phyloP scores from a whole-genome alignment of 2,888 invertebrate species.

The Acrobasis consociella region DNA sequence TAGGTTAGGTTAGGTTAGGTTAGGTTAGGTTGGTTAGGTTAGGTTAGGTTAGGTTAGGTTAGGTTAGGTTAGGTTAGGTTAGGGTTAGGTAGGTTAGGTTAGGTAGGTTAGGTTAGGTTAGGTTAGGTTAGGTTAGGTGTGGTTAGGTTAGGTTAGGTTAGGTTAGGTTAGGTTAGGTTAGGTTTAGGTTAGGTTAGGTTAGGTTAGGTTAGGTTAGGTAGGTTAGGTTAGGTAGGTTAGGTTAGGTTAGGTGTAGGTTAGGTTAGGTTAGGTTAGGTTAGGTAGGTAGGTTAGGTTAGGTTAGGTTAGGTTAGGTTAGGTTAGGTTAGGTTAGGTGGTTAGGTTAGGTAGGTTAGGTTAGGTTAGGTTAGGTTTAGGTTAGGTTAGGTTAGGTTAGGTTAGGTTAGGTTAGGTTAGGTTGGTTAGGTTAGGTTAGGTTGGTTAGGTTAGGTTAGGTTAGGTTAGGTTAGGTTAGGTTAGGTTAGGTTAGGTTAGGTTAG shows the following conservation, averaged over 20 bases:
- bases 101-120: constrained; percentile 28
- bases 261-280: constrained; percentile 29
- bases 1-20: constrained; percentile 31
- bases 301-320: constrained; percentile 28
- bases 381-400: constrained; percentile 29
- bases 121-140: constrained; percentile 28
- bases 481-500: constrained; percentile 33
- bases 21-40: constrained; percentile 7
- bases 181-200: constrained; percentile 27
- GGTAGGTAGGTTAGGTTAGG: constrained; percentile 28
- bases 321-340: constrained; percentile 27
- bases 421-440: constrained; percentile 29
- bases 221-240: constrained; percentile 28
- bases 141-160: constrained; percentile 29
- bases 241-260: constrained; percentile 27
- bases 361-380: constrained; percentile 28
- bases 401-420: constrained; percentile 31
- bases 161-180: constrained; percentile 27
- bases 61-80: constrained; percentile 20
- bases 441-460: constrained; percentile 29
- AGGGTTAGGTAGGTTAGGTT: constrained; percentile 30
- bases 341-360: constrained; percentile 23
- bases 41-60: constrained; percentile 8
- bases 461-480: constrained; percentile 31
- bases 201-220: constrained; percentile 27